Evolutionary conservation across 1,140 invertebrate genomes (phyloP).

Genomic region (Latrodectus geometricus): DNA sequence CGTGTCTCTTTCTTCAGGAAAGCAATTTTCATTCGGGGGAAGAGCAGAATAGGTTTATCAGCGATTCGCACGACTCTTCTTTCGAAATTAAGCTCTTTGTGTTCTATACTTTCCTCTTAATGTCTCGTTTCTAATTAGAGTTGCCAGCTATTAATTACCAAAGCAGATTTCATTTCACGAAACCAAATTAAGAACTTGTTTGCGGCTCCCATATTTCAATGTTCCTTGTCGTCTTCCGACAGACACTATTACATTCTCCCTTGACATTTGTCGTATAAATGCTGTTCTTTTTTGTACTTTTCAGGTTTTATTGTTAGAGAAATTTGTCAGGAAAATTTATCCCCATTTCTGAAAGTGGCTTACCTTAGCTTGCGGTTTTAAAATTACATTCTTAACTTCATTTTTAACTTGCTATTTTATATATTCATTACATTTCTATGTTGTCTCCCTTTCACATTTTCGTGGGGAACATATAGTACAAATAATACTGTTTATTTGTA

Average conservation of each 20-base stretch:
- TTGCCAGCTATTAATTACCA: constrained; percentile 27
- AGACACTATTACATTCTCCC: neutral
- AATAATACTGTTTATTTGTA: no score
- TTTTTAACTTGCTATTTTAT: no score
- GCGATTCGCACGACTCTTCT: constrained; percentile 39
- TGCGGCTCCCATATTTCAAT: constrained; percentile 24
- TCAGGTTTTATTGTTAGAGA: neutral
- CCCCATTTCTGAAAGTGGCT: no score
- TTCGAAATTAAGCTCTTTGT: constrained; percentile 39
- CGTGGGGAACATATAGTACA: no score
- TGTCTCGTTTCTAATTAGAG: constrained; percentile 45
- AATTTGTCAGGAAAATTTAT: no score
- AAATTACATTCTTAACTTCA: no score
- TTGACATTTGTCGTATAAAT: neutral
- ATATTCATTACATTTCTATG: neutral
- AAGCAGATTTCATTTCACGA: constrained; percentile 23
- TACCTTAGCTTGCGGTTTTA: no score
- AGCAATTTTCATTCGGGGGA: neutral
- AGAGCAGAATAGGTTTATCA: constrained; percentile 32
- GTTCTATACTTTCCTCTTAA: constrained; percentile 14
- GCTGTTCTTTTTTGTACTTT: neutral
- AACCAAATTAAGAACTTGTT: constrained; percentile 45
- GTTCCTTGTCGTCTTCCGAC: neutral
- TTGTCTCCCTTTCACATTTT: neutral
- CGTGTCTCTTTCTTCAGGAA: constrained; percentile 9